Conservation (phyloP, 2,797 vertebrate genomes). For the Onychomys torridus region DNA sequence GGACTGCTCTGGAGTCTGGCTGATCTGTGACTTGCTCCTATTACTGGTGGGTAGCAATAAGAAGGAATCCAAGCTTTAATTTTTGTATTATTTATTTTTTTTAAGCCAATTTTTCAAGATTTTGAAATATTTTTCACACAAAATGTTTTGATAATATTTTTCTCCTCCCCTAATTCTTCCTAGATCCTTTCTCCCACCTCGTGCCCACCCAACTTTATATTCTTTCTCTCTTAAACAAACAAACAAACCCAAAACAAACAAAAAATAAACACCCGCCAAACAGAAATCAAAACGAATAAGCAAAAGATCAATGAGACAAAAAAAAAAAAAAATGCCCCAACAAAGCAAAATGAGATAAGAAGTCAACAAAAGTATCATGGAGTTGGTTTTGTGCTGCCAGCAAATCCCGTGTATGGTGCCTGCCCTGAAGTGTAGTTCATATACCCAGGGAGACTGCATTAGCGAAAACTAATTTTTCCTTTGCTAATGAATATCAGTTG, state of each 20-base stretch:
- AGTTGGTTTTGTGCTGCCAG: neutral
- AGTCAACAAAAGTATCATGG: neutral
- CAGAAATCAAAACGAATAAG: neutral
- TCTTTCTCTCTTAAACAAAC: neutral
- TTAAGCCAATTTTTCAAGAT: neutral
- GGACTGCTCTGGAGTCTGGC: neutral
- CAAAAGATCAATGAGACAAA: neutral
- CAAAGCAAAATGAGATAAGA: neutral
- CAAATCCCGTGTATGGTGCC: neutral
- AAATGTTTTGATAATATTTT: too few species aligned
- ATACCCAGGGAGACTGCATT: neutral
- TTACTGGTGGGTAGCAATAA: too few species aligned
- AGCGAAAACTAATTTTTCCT: neutral
- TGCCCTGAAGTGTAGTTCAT: neutral
- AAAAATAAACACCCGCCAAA: too few species aligned
- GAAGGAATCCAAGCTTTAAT: neutral
- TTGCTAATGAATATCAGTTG: neutral
- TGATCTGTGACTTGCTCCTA: neutral
- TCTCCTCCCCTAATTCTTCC: too few species aligned
- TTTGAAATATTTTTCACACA: too few species aligned
- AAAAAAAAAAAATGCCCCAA: neutral
- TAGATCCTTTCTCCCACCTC: too few species aligned
- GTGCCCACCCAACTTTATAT: neutral
- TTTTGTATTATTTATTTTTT: neutral
- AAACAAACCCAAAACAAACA: neutral